phyloP scores from a whole-genome alignment of 2,797 vertebrate genomes.

The Mormyrus hasselquistii region DNA sequence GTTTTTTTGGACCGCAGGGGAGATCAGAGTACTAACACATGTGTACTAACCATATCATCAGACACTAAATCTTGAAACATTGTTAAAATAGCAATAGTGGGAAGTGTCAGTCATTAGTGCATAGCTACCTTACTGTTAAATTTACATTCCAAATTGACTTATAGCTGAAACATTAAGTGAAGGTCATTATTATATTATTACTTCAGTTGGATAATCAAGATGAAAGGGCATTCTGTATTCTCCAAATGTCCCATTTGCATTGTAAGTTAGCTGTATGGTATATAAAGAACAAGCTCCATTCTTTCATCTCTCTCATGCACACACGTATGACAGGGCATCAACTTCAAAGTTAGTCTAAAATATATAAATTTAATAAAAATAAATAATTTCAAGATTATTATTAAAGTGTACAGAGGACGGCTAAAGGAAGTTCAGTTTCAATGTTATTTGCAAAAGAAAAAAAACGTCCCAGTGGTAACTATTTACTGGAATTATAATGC shows the following conservation, averaged over 20 bases:
- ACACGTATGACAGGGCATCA: not conserved
- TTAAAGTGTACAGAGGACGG: not conserved
- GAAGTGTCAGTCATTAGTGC: not conserved
- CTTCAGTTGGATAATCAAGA: not conserved
- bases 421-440: slow-evolving; percentile 3
- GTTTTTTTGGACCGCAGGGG: not conserved
- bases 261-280: not conserved
- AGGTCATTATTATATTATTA: not conserved
- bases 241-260: not conserved
- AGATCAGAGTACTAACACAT: not conserved
- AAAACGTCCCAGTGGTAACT: not conserved
- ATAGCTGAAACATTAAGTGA: not conserved
- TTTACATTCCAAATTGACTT: not conserved
- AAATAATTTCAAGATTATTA: not conserved
- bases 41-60: not conserved
- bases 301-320: not conserved
- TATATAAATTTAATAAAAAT: not conserved
- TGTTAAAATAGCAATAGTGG: not conserved
- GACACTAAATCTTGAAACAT: not conserved
- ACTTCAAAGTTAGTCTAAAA: not conserved
- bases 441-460: not conserved
- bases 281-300: not conserved
- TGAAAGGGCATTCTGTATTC: not conserved
- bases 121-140: not conserved
- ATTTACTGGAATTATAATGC: slow-evolving; percentile 21